These are phyloP conservation scores for Sylvilagus floridanus DNA, from an alignment of 2,797 vertebrate species.

Conservation along the genomic window DNA sequence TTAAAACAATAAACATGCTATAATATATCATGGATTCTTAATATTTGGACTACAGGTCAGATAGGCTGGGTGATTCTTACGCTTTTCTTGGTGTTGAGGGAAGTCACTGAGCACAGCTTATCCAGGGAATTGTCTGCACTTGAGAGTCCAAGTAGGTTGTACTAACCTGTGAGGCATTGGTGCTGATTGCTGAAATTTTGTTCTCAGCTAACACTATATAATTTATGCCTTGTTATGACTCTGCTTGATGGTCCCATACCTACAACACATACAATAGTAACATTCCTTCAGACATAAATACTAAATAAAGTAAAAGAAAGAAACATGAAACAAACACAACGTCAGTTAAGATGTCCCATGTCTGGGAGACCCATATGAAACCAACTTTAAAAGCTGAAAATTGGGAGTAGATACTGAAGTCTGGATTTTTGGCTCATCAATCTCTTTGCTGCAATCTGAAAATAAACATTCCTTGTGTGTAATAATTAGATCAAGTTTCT, in stretches of 20 bases:
- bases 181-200: neutral
- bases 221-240: neutral
- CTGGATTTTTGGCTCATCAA: neutral
- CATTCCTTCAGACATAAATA: neutral
- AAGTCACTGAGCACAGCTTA: neutral
- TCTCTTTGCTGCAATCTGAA: neutral
- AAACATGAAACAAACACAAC: neutral
- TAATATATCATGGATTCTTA: neutral
- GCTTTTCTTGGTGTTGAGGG: neutral
- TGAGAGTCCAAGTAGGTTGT: neutral
- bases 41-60: neutral
- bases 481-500: neutral
- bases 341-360: no score
- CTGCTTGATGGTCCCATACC: neutral
- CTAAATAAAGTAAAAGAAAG: neutral
- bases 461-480: neutral
- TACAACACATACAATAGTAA: neutral
- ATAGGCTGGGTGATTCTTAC: neutral
- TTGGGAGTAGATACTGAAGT: neutral
- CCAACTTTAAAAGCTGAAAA: neutral
- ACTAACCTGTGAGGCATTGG: neutral
- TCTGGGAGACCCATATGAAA: neutral
- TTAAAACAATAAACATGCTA: neutral
- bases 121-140: neutral
- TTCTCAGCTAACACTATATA: neutral